Conservation (phyloP, 2,888 invertebrate species). For the Caenorhabditis uteleia region DNA sequence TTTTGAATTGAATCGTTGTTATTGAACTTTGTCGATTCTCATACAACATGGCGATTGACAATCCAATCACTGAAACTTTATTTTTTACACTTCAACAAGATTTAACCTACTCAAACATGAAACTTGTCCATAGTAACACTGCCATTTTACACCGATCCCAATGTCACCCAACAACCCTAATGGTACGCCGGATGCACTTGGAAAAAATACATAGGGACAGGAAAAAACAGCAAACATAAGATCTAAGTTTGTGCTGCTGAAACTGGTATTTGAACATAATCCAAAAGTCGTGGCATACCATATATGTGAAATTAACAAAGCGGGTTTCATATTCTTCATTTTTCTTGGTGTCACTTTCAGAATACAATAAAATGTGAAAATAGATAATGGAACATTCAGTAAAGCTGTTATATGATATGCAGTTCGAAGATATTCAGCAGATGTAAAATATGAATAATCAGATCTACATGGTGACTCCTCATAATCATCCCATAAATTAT, state of each 20-base stretch:
- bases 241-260: too few relatives aligned
- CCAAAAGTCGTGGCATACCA: too few relatives aligned
- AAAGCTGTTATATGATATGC: slow-evolving; percentile 21
- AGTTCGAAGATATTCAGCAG: slow-evolving; percentile 15
- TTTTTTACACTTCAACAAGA: too few relatives aligned
- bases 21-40: slow-evolving; percentile 31
- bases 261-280: too few relatives aligned
- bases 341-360: slow-evolving; percentile 5
- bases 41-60: slow-evolving; percentile 13
- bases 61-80: slow-evolving; percentile 6
- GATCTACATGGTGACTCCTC: too few relatives aligned
- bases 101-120: slow-evolving; percentile 14
- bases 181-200: slow-evolving; percentile 12
- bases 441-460: slow-evolving; percentile 13
- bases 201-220: slow-evolving; percentile 13
- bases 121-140: slow-evolving; percentile 16
- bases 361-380: slow-evolving; percentile 20
- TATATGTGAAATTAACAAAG: slow-evolving; percentile 5
- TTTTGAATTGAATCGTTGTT: slow-evolving; percentile 15
- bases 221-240: slow-evolving; percentile 13
- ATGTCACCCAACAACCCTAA: slow-evolving; percentile 11
- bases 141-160: slow-evolving; percentile 12
- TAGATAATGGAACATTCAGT: slow-evolving; percentile 10
- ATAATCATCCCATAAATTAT: too few relatives aligned
- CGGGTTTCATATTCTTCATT: slow-evolving; percentile 13